Evolutionary conservation across 2,113 vertebrate species (phyloP), one percentile per base, ranked within the genome.

Genomic region (Eolophus roseicapilla): DNA sequence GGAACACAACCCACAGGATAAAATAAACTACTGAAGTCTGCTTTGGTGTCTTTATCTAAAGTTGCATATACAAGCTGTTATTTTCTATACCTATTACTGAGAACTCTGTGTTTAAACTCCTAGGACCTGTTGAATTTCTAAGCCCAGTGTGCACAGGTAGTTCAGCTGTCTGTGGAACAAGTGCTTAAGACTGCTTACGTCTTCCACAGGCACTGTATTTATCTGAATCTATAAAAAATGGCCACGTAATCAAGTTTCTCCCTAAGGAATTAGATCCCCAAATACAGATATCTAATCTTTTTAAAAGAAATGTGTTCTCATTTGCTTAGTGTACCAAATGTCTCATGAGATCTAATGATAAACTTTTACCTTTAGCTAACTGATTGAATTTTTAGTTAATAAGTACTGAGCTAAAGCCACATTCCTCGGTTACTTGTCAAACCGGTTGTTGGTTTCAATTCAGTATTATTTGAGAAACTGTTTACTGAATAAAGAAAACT

Each of bases 401-500:
- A 95, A 92, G 85, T 71, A 86, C 64, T 91, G 55, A 93, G 43
- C 65, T 86, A 53, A 84, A 84, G 33, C 24, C 62, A 75, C 10
- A 47, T 82, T 83, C 79, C 69, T 78, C 9, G 0, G 43, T 94
- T 92, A 50, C 64, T 89, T 82, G 86, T 92, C 77, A 84, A 88
- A 81, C 83, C 1, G 77, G 81, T 96, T 92, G 83, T 35, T 95
- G 86, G 67, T 92, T 93, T 78, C 77, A 64, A 6, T 49, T 82
- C 35, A 47, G 13, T 41, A 86, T 35, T 88, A 59, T 86, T 86
- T 81, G 92, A 75, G 64, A 62, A 95, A 50, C 69, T 86, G 81
- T 52, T 86, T 91, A n/a, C 13, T 78, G 92, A 92, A 93, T 76
- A 92, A 95, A 91, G 89, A 95, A 96, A 93, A 91, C 83, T 95